Conservation (phyloP, 2,888 invertebrate genomes). For the Eubasilissa splendida region DNA sequence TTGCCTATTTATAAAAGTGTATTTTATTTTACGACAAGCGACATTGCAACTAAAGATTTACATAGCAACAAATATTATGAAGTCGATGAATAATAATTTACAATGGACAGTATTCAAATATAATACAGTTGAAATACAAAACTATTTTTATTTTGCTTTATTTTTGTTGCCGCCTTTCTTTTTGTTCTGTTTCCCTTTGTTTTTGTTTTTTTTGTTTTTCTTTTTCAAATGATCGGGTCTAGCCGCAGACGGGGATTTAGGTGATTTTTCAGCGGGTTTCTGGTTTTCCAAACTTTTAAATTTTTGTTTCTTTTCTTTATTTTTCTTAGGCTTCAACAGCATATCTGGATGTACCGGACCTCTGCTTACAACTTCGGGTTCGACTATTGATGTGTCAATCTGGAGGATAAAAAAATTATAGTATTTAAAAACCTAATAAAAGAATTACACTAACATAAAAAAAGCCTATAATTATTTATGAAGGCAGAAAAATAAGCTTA, state of each 20-base stretch:
- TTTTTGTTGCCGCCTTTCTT: conserved; percentile 54
- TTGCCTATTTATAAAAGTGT: too few relatives aligned
- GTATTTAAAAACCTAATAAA: neutral
- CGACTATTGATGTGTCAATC: conserved; percentile 24
- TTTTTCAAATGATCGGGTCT: conserved; percentile 17
- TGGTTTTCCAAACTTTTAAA: conserved; percentile 41
- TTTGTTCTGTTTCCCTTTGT: conserved; percentile 24
- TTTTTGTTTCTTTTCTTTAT: conserved; percentile 61
- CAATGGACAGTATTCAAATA: neutral
- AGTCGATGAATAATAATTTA: conserved; percentile 2
- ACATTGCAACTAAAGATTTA: neutral
- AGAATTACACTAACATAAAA: neutral
- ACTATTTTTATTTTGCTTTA: conserved; percentile 47
- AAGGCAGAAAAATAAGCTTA: neutral
- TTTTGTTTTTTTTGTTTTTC: conserved; percentile 29
- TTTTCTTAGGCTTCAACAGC: conserved; percentile 49
- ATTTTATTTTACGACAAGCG: too few relatives aligned
- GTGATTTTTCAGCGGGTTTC: conserved; percentile 19
- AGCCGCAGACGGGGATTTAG: neutral
- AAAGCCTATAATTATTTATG: neutral
- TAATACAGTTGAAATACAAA: conserved; percentile 1
- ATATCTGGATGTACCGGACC: conserved; percentile 49
- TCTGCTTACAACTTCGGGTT: neutral
- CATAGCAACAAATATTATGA: neutral
- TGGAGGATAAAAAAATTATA: conserved; percentile 18